phyloP scores from a whole-genome alignment of 2,888 invertebrate genomes.

The Euclidia mi region DNA sequence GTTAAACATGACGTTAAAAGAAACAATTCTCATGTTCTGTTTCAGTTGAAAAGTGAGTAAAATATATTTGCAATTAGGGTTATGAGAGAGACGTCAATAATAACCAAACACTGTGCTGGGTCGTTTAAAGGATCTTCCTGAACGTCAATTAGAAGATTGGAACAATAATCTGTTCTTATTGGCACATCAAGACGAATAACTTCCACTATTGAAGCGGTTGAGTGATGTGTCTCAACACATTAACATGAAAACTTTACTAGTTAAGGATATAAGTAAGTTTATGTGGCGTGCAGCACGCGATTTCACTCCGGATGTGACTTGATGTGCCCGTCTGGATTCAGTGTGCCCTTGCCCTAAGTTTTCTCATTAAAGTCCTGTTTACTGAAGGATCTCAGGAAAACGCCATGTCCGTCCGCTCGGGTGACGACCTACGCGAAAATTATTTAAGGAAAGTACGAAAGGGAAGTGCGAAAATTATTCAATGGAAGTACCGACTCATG shows the following conservation, averaged over 20 bases:
- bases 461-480: too few species aligned
- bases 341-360: constrained; percentile 45
- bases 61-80: too few species aligned
- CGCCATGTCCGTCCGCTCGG: constrained; percentile 16
- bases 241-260: constrained; percentile 33
- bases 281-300: constrained; percentile 48
- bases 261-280: constrained; percentile 25
- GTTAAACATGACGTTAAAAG: too few species aligned
- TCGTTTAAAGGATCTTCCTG: too few species aligned
- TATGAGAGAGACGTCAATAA: too few species aligned
- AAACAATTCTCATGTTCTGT: too few species aligned
- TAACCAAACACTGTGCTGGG: too few species aligned
- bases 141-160: too few species aligned
- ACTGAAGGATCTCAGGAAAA: constrained; percentile 30
- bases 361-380: constrained; percentile 56
- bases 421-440: constrained; percentile 18
- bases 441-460: constrained; percentile 10
- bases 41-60: too few species aligned
- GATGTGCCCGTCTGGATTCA: constrained; percentile 23
- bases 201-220: not conserved
- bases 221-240: constrained; percentile 17
- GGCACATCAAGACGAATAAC: too few species aligned
- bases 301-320: constrained; percentile 35
- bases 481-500: not conserved
- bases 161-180: too few species aligned